Evolutionary conservation across 2,797 vertebrate genomes (phyloP), one percentile per base, ranked within the genome.

Genomic region (Megalops cyprinoides): DNA sequence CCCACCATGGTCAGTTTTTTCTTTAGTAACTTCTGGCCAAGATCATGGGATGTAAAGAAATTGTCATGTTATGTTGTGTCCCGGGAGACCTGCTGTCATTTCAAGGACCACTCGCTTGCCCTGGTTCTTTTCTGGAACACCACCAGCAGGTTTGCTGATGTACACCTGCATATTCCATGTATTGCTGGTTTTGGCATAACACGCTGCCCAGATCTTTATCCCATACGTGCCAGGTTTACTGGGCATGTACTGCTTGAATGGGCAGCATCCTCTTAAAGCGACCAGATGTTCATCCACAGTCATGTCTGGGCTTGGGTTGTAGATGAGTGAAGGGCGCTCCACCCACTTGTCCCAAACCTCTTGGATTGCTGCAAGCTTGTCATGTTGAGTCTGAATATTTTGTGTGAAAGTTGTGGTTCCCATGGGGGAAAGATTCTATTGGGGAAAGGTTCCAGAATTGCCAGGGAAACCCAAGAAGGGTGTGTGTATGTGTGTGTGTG

Each of bases 111-210:
- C 55, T 28, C 23, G 31, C 67, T 71, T 71, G 18, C n/a, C 83
- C 34, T 79, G 79, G 74, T 82, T 74, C 56, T 65, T 83, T 80
- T 74, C 74, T 65, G 83, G 60, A 60, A 42, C 37, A 2, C 78
- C 37, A 15, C 77, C 76, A 15, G 60, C 69, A 82, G 60, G 49
- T 77, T 81, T 84, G 44, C 84, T 79, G 31, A 79, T 87, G 81
- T 81, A 82, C 44, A 87, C 80, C 79, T 86, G 83, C 79, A 87
- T 79, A 48, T 84, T 85, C 82, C 86, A 87, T 10, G 81, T 79
- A 74, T 81, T 81, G 67, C 37, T 81, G 15, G 82, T 76, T 18
- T 49, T 76, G 37, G 65, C 39, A 81, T 84, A 80, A 34, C 82
- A 82, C 53, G 75, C 51, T 23, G 76, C 74, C 74, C 75, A 82